Conservation (phyloP, 64 coral and sea anemone genomes). For the Catalaphyllia jardinei region DNA sequence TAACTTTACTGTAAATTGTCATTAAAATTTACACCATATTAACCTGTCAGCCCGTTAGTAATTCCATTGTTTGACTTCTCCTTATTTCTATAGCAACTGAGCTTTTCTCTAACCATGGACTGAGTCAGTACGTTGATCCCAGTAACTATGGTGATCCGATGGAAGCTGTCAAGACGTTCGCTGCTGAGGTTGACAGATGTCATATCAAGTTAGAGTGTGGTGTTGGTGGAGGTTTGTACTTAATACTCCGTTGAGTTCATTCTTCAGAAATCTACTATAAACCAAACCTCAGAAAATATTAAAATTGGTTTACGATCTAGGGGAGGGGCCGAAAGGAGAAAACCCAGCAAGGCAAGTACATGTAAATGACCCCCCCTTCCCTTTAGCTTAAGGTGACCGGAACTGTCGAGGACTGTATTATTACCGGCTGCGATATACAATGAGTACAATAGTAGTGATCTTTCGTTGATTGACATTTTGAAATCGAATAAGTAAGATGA, state of each 20-base stretch:
- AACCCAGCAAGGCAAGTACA: too few species aligned
- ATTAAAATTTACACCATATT: too few species aligned
- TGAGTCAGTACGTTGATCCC: constrained; percentile 78
- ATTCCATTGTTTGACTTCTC: background rate
- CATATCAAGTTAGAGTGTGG: constrained; percentile 59
- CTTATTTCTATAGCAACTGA: background rate
- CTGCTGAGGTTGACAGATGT: constrained; percentile 65
- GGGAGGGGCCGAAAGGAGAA: too few species aligned
- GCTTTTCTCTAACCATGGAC: constrained; percentile 56
- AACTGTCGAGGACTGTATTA: too few species aligned
- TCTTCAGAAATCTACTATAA: background rate
- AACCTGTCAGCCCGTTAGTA: background rate
- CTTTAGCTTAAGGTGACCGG: too few species aligned
- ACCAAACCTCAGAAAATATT: too few species aligned
- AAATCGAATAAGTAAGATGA: too few species aligned
- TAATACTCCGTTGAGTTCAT: background rate
- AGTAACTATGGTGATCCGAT: constrained; percentile 78
- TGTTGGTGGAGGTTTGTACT: constrained; percentile 79
- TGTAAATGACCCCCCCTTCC: too few species aligned
- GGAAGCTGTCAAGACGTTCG: constrained; percentile 73
- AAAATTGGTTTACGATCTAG: too few species aligned
- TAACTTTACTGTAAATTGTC: background rate
- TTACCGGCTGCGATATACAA: too few species aligned
- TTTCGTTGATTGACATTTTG: too few species aligned
- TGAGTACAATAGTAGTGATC: too few species aligned